Conservation (phyloP, 2,113 vertebrate species). For the Phaethornis superciliosus region DNA sequence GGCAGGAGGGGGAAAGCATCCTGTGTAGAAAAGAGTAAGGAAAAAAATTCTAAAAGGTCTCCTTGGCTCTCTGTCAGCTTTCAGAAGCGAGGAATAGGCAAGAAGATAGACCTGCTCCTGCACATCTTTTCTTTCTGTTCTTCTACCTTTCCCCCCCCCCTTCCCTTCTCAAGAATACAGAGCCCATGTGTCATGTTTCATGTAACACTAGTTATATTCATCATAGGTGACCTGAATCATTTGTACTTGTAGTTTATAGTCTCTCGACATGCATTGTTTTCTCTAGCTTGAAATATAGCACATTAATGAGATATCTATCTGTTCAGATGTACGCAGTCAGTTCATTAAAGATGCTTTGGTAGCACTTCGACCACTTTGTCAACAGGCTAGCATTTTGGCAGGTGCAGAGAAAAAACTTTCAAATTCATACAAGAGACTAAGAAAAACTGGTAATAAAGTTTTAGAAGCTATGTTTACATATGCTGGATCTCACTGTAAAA, state of each 20-base stretch:
- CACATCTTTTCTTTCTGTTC: neutral
- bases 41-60: neutral
- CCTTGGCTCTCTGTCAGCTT: slow-evolving; percentile 25
- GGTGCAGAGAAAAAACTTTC: slow-evolving; percentile 31
- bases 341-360: slow-evolving; percentile 63
- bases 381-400: slow-evolving; percentile 61
- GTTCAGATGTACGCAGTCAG: slow-evolving; percentile 46
- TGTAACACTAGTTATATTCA: slow-evolving; percentile 59
- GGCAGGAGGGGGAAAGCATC: neutral
- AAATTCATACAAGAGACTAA: neutral
- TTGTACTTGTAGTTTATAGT: slow-evolving; percentile 76
- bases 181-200: slow-evolving; percentile 32
- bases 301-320: slow-evolving; percentile 77
- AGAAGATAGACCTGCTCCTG: neutral
- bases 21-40: neutral
- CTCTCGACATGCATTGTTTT: slow-evolving; percentile 75
- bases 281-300: slow-evolving; percentile 73
- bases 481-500: neutral
- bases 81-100: slow-evolving; percentile 46
- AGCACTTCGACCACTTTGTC: slow-evolving; percentile 72
- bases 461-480: neutral
- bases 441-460: slow-evolving; percentile 16
- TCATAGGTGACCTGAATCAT: slow-evolving; percentile 75
- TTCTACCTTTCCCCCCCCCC: neutral
- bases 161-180: neutral